Evolutionary conservation across 2,888 invertebrate species (phyloP).

Genomic region (Luffia ferchaultella): DNA sequence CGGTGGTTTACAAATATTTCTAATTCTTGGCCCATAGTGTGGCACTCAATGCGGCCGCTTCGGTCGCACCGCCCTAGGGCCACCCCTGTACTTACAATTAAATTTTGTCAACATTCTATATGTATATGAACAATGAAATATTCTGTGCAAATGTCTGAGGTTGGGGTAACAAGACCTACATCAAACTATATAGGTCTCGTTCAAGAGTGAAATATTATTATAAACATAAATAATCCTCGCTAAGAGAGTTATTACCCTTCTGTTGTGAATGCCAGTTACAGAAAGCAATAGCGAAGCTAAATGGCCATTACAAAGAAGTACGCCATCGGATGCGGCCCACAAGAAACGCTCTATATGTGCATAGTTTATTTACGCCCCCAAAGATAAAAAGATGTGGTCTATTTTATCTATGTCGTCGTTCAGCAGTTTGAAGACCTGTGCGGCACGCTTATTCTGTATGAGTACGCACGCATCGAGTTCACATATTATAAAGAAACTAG

Average conservation of each 20-base stretch:
- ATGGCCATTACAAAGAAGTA: background rate
- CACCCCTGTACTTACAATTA: background rate
- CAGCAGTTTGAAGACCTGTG: too few relatives aligned
- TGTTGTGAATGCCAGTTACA: background rate
- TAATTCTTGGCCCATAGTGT: background rate
- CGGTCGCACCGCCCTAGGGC: background rate
- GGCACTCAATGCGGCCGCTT: background rate
- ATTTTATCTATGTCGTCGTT: too few relatives aligned
- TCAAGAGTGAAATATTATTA: background rate
- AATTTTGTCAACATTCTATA: background rate
- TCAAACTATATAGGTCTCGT: background rate
- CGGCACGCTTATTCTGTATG: too few relatives aligned
- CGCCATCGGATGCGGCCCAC: background rate
- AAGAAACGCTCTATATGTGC: background rate
- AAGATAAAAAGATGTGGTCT: too few relatives aligned
- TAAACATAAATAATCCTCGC: background rate
- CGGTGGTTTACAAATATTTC: background rate
- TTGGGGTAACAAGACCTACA: too few relatives aligned
- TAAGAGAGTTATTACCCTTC: background rate
- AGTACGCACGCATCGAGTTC: too few relatives aligned
- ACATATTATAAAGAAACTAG: too few relatives aligned
- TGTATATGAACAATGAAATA: background rate
- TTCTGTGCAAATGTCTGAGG: background rate
- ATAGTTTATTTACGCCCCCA: background rate
- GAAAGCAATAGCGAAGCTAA: background rate